phyloP scores from a whole-genome alignment of 2,797 vertebrate species.

The Manis javanica region DNA sequence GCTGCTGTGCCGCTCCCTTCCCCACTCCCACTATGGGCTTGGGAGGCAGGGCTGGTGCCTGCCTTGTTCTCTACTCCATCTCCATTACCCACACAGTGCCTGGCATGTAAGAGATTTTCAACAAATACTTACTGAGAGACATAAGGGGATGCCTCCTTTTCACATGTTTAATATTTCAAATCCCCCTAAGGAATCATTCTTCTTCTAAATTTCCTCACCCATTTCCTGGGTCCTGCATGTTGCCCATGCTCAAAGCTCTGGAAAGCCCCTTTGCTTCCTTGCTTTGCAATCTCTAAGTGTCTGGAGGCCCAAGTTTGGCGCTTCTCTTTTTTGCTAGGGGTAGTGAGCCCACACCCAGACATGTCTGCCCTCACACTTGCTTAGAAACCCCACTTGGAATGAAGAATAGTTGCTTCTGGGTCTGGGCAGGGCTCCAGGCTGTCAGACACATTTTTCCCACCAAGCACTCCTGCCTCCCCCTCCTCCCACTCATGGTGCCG shows the following conservation, averaged over 20 bases:
- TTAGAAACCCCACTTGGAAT: neutral
- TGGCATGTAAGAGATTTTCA: neutral
- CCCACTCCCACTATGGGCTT: neutral
- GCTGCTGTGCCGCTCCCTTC: neutral
- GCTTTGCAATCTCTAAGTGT: neutral
- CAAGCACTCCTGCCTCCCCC: too few species aligned
- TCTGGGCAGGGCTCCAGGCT: neutral
- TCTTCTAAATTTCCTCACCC: conserved; percentile 20
- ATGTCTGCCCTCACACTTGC: conserved; percentile 3
- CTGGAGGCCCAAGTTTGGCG: neutral
- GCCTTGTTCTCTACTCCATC: neutral
- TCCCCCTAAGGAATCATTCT: neutral
- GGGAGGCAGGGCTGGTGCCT: neutral
- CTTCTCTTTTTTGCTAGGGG: neutral
- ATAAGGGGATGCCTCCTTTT: neutral
- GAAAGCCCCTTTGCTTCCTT: neutral
- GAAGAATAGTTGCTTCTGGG: neutral
- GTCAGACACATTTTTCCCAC: neutral
- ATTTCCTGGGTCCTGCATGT: neutral
- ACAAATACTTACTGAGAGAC: neutral
- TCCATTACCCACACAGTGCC: neutral
- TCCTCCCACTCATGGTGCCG: neutral
- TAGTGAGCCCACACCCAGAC: neutral
- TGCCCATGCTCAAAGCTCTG: neutral
- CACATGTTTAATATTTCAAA: conserved; percentile 32